These are phyloP conservation scores for Tetragnatha montana DNA, from an alignment of 2,888 invertebrate species.

Conservation along the genomic window DNA sequence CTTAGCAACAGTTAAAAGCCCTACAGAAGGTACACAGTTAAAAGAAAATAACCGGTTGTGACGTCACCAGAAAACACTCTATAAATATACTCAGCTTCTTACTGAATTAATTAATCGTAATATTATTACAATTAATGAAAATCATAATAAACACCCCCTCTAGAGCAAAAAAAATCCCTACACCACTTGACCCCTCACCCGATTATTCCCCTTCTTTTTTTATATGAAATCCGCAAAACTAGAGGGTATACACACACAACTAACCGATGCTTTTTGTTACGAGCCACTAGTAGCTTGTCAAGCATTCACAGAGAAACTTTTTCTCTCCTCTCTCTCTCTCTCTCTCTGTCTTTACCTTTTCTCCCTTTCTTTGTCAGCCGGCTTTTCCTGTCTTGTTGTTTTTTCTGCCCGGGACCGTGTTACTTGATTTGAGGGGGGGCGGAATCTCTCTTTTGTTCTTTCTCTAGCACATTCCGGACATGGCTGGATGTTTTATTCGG, in stretches of 20 bases:
- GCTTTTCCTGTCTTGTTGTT: constrained; percentile 2
- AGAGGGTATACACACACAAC: constrained; percentile 26
- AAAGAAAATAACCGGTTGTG: no score
- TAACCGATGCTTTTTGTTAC: constrained; percentile 54
- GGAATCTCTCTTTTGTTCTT: neutral
- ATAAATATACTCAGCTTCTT: no score
- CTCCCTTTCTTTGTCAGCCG: neutral
- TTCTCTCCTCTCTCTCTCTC: neutral
- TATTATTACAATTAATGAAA: neutral
- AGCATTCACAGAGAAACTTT: constrained; percentile 23
- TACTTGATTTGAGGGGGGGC: constrained; percentile 44
- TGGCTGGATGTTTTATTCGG: constrained; percentile 34
- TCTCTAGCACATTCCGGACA: constrained; percentile 1
- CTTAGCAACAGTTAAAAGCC: no score
- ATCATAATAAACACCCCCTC: neutral
- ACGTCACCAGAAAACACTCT: no score
- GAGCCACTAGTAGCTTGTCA: constrained; percentile 51
- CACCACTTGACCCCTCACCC: neutral
- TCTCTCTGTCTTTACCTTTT: neutral
- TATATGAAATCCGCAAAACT: constrained; percentile 38
- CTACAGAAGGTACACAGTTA: no score
- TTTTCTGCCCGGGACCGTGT: constrained; percentile 32
- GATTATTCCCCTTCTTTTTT: constrained; percentile 24
- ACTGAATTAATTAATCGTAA: no score
- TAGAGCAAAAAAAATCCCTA: neutral